Base-by-base conservation (phyloP, 30 jellyfish, hydroid and myxozoan genomes). In the Hydra vulgaris region DNA sequence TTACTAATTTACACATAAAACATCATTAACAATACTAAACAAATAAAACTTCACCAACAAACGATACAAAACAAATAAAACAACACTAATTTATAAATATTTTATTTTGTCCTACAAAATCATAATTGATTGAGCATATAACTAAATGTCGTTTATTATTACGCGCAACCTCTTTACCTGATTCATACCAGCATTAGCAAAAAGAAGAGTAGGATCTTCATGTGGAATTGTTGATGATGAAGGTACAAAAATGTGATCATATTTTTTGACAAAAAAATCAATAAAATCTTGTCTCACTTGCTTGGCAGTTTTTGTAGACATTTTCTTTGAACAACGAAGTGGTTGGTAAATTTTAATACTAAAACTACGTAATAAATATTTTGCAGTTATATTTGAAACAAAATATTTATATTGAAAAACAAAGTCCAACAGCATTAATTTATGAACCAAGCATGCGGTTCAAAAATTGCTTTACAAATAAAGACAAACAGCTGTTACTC, bases 151-250 rank as follows among this genome's bases (percentile, higher is more conserved):
- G n/a, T n/a, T n/a, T n/a, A n/a, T n/a, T n/a, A n/a, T n/a, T n/a
- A n/a, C n/a, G n/a, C n/a, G n/a, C n/a, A n/a, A n/a, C n/a, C n/a
- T n/a, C n/a, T n/a, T n/a, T 25, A 94, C 97, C 96, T 94, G 99
- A 66, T 94, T 94, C 99, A 94, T 94, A 52, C 99, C 99, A 8
- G 99, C 99, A 88, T 94, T 94, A 25, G 99, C 96, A 81, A 94
- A 94, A 25, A 94, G 96, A 53, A 94, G 74, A 61, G 99, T 94
- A 17, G 99, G 99, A 74, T 94, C 99, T 18, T 94, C 99, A 78
- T 88, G 99, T 8, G 99, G 99, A 25, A 94, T 86, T 27, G 97
- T 94, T 4, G 99, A 88, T 17, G 97, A 84, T 27, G 99, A 94
- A 55, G 95, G 96, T 21, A 88, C 96, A 83, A 88, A 88, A 7